Evolutionary conservation across 2,113 vertebrate species (phyloP), one percentile per base, ranked within the genome.

Genomic region (Axis porcinus): DNA sequence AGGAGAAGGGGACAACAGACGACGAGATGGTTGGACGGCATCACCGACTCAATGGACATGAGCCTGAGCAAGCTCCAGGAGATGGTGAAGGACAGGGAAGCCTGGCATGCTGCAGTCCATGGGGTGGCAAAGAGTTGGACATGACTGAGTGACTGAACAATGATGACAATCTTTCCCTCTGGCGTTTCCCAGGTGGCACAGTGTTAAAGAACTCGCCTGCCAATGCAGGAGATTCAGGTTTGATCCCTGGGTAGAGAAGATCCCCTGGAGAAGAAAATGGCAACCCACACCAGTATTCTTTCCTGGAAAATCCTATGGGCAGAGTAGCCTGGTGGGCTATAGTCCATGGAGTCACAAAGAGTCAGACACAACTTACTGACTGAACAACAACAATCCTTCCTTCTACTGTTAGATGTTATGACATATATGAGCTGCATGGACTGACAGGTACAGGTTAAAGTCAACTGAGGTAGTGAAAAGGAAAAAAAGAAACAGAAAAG

Each of bases 401-500:
- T 94, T 23, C 23, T 58, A 54, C 15, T 7, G 36, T 83, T 78
- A 74, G 67, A 86, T n/a, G 15, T 36, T 83, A 58, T 7, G 17
- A 27, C 45, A 93, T 27, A 27, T 36, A 30, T 47, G 25, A 86
- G 45, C 83, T 91, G 58, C 27, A 36, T 4, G 33, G 50, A 55
- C 30, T 79, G 36, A 91, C 6, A 55, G 27, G 23, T 67, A 11
- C n/a, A 57, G 27, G 27, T 16, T 82, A 47, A 89, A 33, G 86
- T 45, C 86, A 43, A 89, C 0, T 91, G 57, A 96, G 87, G 64
- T 28, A 85, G 17, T 36, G 70, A 78, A 92, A 85, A 36, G 30
- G 25, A 43, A 60, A 88, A 81, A 58, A 64, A 43, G 25, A 92
- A 52, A 33, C 30, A 95, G 23, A 91, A 97, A 94, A 93, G 45